Evolutionary conservation across 23 tunicate species (phyloP).

Genomic region (Styela plicata): DNA sequence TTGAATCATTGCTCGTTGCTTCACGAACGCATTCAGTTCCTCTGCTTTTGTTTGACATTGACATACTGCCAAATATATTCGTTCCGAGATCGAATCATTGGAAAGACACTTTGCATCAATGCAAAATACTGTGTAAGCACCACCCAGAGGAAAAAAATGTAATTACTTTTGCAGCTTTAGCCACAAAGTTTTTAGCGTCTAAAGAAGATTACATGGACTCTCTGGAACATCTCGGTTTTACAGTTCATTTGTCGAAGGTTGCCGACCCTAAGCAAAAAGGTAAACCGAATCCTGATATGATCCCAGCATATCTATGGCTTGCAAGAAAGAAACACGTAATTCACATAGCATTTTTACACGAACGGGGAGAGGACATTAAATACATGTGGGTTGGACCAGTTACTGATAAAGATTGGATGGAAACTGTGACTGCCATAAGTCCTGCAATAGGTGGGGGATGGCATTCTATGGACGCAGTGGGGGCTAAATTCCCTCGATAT

Average conservation of each 20-base stretch:
- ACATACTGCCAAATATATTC: constrained; percentile 68
- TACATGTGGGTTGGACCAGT: constrained; percentile 36
- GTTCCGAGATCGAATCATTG: constrained; percentile 51
- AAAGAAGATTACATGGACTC: constrained; percentile 23
- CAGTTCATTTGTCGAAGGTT: constrained; percentile 10
- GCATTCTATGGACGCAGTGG: constrained; percentile 26
- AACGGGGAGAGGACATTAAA: constrained; percentile 24
- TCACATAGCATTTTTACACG: constrained; percentile 37
- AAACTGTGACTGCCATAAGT: constrained; percentile 14
- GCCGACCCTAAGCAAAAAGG: constrained; percentile 15
- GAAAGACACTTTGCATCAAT: constrained; percentile 47
- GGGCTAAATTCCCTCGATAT: constrained; percentile 37
- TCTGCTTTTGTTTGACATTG: constrained; percentile 62
- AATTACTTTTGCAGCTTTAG: constrained; percentile 34
- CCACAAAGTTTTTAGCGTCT: constrained; percentile 5
- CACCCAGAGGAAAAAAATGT: constrained; percentile 49
- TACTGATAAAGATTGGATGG: constrained; percentile 38
- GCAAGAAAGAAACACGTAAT: constrained; percentile 35
- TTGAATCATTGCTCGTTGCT: constrained; percentile 24
- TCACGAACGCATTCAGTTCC: constrained; percentile 38
- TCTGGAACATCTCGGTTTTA: constrained; percentile 26
- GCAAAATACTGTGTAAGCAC: constrained; percentile 35
- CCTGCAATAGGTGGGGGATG: constrained; percentile 14
- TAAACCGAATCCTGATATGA: neutral
- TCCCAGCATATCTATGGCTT: constrained; percentile 34